Conservation (phyloP, 2,888 invertebrate genomes). For the Troilus luridus region DNA sequence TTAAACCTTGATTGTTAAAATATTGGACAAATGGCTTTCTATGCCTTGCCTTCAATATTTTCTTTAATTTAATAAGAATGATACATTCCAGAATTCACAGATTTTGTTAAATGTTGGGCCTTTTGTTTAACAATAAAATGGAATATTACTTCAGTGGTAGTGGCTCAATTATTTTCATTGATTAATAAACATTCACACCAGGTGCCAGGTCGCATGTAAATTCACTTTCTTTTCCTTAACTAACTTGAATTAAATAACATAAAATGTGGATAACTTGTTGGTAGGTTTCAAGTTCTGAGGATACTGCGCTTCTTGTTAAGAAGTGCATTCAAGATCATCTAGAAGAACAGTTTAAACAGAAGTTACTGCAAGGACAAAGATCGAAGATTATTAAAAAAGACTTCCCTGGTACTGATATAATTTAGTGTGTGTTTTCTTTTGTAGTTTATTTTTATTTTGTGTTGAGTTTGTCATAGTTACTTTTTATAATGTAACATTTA, state of each 20-base stretch:
- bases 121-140: no score
- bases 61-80: no score
- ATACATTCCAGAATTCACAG: no score
- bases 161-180: no score
- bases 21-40: no score
- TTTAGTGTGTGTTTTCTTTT: slow-evolving; percentile 48
- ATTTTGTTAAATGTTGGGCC: no score
- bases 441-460: slow-evolving; percentile 29
- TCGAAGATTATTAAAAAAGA: slow-evolving; percentile 62
- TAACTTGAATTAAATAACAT: not conserved
- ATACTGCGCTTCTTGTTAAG: slow-evolving; percentile 61
- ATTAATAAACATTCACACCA: not conserved
- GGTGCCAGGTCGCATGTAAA: not conserved
- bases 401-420: slow-evolving; percentile 56
- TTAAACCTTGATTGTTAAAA: no score
- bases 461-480: not conserved
- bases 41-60: no score
- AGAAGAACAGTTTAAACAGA: slow-evolving; percentile 66
- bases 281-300: slow-evolving; percentile 53
- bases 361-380: slow-evolving; percentile 65
- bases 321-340: slow-evolving; percentile 64
- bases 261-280: not conserved
- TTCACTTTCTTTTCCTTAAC: not conserved
- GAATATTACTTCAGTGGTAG: no score
- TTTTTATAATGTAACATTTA: not conserved